Percentiles rank a stretch among this genome's conserved stretches.
These are phyloP conservation scores for human DNA, from an alignment of 2,113 vertebrate species.

Conservation along the genomic window GRCh38 chr13:37075001-37075500, in stretches of 20 bases:
- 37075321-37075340: not conserved
- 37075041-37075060: not conserved
- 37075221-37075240: not conserved
- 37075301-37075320: not conserved
- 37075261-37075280: not conserved
- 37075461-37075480: not conserved
- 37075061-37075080: not conserved
- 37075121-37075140: not conserved
- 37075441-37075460: not conserved
- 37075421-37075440: not conserved
- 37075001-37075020: not conserved
- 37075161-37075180: not conserved
- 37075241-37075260: not conserved
- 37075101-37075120: not conserved
- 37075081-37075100: not conserved
- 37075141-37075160: not conserved
- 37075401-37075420: not conserved
- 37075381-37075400: rapidly evolving
- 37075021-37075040: not conserved
- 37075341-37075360: not conserved
- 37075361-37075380: not conserved
- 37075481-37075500: not conserved
- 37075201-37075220: not conserved
- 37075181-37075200: not conserved
- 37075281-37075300: not conserved